These are phyloP conservation scores for Amphiura filiformis DNA, from an alignment of 35 echinoderm and acorn worm genomes.

Conservation along the genomic window DNA sequence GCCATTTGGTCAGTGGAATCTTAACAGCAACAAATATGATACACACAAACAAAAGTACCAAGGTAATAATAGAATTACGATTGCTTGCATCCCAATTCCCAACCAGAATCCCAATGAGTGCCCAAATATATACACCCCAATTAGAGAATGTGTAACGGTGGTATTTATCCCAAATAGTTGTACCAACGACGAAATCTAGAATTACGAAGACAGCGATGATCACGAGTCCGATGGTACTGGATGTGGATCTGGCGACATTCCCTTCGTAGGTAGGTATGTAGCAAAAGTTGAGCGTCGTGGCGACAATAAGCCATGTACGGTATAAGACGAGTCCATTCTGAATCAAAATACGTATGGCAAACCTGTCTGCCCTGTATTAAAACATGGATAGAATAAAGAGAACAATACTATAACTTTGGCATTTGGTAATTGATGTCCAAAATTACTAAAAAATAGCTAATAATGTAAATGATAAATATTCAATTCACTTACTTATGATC, in stretches of 20 bases:
- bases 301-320: conserved; percentile 58
- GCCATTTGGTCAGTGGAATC: conserved; percentile 27
- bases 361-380: no score
- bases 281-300: conserved; percentile 63
- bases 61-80: neutral
- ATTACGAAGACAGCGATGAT: conserved; percentile 38
- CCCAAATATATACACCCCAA: conserved; percentile 55
- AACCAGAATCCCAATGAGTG: conserved; percentile 24
- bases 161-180: conserved; percentile 43
- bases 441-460: no score
- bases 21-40: conserved; percentile 41
- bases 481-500: conserved; percentile 51
- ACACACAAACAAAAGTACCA: neutral
- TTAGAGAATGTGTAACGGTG: conserved; percentile 64
- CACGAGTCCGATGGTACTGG: conserved; percentile 35
- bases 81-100: neutral
- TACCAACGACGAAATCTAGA: conserved; percentile 48
- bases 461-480: no score
- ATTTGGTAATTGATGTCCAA: no score
- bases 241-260: neutral
- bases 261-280: conserved; percentile 39
- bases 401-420: no score
- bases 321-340: conserved; percentile 77
- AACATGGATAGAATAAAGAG: no score
- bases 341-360: conserved; percentile 48